These are phyloP conservation scores for Microtus oregoni DNA, from an alignment of 2,113 vertebrate genomes.

Conservation along the genomic window DNA sequence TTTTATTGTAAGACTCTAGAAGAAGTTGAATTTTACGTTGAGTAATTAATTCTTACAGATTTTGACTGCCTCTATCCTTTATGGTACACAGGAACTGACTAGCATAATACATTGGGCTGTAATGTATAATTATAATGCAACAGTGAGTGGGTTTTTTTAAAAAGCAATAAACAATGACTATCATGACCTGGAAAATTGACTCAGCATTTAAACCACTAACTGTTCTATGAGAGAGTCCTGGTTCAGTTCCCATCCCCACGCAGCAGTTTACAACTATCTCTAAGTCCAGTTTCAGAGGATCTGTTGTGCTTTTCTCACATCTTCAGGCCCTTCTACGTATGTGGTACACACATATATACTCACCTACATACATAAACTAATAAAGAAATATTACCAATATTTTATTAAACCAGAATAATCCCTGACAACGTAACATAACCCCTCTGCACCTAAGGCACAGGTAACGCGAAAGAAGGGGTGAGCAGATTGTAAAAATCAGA, in stretches of 20 bases:
- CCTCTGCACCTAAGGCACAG: not conserved
- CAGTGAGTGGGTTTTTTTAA: not conserved
- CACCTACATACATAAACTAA: not conserved
- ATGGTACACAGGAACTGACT: not conserved
- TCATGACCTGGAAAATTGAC: not conserved
- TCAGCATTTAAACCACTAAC: not conserved
- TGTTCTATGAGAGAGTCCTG: not conserved
- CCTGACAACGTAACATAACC: not conserved
- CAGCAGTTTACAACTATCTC: not conserved
- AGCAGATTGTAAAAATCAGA: not conserved
- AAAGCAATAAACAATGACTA: not conserved
- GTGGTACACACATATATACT: not conserved
- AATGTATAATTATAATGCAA: not conserved
- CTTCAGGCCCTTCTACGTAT: too few relatives aligned
- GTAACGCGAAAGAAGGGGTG: not conserved
- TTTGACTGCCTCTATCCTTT: not conserved
- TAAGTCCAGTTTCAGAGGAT: too few relatives aligned
- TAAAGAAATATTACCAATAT: not conserved
- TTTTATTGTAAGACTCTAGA: not conserved
- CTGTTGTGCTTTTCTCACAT: not conserved
- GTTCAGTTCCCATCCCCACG: not conserved
- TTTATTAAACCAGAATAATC: not conserved
- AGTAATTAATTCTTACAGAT: not conserved
- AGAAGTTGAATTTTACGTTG: not conserved
- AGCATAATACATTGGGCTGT: not conserved